phyloP scores from a whole-genome alignment of 2,113 vertebrate genomes.

The Clarias batrachus region DNA sequence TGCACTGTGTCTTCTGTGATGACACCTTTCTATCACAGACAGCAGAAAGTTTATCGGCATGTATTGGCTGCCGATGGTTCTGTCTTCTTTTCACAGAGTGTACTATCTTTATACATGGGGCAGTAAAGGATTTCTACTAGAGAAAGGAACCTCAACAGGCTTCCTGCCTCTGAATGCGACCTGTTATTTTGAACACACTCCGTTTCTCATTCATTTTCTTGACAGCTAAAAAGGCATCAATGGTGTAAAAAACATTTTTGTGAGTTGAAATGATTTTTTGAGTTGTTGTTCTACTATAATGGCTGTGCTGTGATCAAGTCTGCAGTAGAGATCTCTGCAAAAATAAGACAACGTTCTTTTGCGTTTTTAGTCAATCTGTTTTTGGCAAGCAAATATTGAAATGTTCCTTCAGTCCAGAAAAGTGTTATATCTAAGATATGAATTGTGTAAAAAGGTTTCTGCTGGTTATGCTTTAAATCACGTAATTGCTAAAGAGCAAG shows the following conservation, averaged over 20 bases:
- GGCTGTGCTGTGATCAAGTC: not conserved
- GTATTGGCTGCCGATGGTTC: too few species aligned
- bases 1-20: too few species aligned
- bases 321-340: not conserved
- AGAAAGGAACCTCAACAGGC: not conserved
- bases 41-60: too few species aligned
- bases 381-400: not conserved
- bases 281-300: not conserved
- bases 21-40: too few species aligned
- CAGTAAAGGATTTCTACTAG: not conserved
- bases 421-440: not conserved
- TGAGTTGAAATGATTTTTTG: not conserved
- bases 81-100: too few species aligned
- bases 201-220: not conserved
- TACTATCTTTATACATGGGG: not conserved
- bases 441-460: not conserved
- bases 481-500: conserved; percentile 60
- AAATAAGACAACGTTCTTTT: not conserved
- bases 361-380: not conserved
- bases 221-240: not conserved
- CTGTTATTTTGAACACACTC: not conserved
- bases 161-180: not conserved
- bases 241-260: not conserved
- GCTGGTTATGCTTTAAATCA: conserved; percentile 60
- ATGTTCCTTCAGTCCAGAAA: conserved; percentile 20